phyloP scores from a whole-genome alignment of 2,113 vertebrate genomes.

The Pomatorhinus ruficollis region DNA sequence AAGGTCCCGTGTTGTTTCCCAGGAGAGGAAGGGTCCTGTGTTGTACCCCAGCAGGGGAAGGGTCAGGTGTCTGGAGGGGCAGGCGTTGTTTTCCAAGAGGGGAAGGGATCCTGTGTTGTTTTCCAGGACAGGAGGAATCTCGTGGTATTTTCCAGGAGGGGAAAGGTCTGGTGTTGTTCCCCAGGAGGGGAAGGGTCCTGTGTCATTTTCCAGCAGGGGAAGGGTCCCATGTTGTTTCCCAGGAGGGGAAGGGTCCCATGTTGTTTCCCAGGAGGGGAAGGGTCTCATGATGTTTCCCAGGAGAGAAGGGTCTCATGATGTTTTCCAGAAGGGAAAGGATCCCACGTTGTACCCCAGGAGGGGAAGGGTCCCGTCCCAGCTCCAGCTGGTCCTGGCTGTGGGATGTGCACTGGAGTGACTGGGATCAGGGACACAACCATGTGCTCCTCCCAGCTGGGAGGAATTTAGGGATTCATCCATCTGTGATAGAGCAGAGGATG shows the following conservation, averaged over 20 bases:
- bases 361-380: not conserved
- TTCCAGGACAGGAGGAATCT: not conserved
- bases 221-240: not conserved
- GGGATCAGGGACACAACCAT: not conserved
- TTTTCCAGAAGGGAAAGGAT: not conserved
- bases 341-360: not conserved
- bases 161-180: too few relatives aligned
- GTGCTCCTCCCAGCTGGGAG: not conserved
- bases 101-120: accelerated
- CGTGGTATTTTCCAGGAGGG: not conserved
- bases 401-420: not conserved
- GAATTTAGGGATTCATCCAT: not conserved
- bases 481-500: not conserved
- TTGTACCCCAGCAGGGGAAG: not conserved
- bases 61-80: too few relatives aligned
- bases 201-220: too few relatives aligned
- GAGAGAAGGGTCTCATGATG: too few relatives aligned
- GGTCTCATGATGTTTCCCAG: not conserved
- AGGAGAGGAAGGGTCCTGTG: too few relatives aligned
- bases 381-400: not conserved
- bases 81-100: not conserved
- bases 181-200: too few relatives aligned
- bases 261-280: not conserved
- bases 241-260: not conserved
- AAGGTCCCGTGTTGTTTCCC: too few relatives aligned